Evolutionary conservation across 1,140 invertebrate species (phyloP), one percentile per base, ranked within the genome.

Genomic region (Ptiloglossa arizonensis): DNA sequence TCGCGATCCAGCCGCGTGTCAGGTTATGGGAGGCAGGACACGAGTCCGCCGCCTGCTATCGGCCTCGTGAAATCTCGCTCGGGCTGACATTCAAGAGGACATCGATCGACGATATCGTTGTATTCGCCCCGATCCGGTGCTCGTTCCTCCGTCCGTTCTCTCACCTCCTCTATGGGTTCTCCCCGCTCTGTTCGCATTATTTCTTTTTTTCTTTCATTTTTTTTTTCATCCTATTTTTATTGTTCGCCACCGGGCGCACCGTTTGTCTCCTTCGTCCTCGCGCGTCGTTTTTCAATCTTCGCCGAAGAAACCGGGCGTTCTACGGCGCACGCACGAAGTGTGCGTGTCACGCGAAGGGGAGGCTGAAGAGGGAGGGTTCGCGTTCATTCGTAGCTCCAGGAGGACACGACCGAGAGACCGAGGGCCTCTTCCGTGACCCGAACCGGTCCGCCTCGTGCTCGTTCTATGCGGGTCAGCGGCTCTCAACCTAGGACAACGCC

Each of bases 391-490:
- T 70, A n/a, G 80, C 82, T 87, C 70, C 83, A 74, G 79, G 79
- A 74, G 86, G 75, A 87, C 87, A 86, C 86, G 88, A 90, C 87
- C 87, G 83, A 81, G 85, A 84, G 87, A 87, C 74, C 66, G 59
- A 69, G 71, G n/a, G 57, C 22, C 56, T 89, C 85, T 82, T 91
- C 86, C 87, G 85, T 91, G 90, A 92, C 90, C 89, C 66, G 90
- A 91, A 92, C 90, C 90, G 91, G 90, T 92, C 90, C 89, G 87
- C 87, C 87, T 90, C 83, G 84, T 83, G 86, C 50, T 83, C 54
- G 82, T 80, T 84, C 72, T 85, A 85, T 68, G 71, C 62, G 29
- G 56, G 63, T 83, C 90, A 91, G 89, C 83, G 90, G 78, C 86
- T 84, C 91, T 91, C 90, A 92, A 90, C 87, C 88, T 83, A 69